Evolutionary conservation across 2,113 vertebrate species (phyloP).

Genomic region (Mustela nigripes): DNA sequence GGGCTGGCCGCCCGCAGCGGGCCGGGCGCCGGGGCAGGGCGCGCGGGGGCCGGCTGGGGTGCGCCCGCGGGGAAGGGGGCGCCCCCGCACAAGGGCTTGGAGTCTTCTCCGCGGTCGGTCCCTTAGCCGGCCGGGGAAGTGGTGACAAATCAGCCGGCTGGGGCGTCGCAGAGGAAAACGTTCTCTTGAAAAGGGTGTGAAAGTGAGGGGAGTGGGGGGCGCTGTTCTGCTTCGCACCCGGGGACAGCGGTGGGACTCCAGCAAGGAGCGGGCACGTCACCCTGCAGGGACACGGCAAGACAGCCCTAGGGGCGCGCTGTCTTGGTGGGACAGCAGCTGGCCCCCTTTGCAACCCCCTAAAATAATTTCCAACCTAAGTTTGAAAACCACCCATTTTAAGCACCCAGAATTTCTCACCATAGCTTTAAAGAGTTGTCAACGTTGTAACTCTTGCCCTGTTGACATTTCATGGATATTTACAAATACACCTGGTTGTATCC

Average conservation of each 20-base stretch:
- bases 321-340: neutral
- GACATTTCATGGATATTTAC: neutral
- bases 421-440: neutral
- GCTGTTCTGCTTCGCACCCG: neutral
- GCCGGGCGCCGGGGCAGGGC: neutral
- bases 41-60: neutral
- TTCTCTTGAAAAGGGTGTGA: constrained; percentile 63
- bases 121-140: constrained; percentile 44
- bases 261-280: neutral
- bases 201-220: neutral
- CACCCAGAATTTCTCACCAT: neutral
- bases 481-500: neutral
- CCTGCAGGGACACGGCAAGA: too few relatives aligned
- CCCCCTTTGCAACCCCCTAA: neutral
- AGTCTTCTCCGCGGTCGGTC: neutral
- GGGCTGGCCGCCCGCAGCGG: constrained; percentile 45
- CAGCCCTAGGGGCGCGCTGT: neutral
- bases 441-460: neutral
- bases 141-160: constrained; percentile 74
- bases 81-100: neutral
- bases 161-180: constrained; percentile 74
- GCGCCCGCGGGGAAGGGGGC: neutral
- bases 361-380: neutral
- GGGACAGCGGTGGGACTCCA: neutral
- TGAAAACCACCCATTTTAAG: neutral